phyloP scores from a whole-genome alignment of 2,797 vertebrate species.

The Enteromius fasciolatus region DNA sequence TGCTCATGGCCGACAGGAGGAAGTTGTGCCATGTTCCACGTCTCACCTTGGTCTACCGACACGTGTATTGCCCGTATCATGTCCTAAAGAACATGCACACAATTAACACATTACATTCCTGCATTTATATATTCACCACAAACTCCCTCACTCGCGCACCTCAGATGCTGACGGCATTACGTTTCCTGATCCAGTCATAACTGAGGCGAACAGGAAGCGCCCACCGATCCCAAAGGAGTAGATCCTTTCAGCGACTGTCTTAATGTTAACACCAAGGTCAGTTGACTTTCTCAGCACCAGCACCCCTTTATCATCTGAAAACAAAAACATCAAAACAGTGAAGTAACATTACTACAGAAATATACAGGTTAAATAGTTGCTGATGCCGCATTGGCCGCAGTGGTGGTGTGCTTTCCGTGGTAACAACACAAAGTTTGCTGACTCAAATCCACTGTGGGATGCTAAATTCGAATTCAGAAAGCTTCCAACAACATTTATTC shows the following conservation, averaged over 20 bases:
- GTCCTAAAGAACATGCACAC: conserved; percentile 63
- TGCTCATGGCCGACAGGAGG: conserved; percentile 92
- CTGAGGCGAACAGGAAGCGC: conserved; percentile 92
- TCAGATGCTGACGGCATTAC: background rate
- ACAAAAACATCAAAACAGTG: background rate
- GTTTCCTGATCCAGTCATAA: conserved; percentile 88
- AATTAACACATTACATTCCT: conserved; percentile 12
- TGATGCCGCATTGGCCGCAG: background rate
- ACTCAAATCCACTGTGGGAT: conserved; percentile 28
- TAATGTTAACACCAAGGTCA: conserved; percentile 83
- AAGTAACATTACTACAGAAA: conserved; percentile 9
- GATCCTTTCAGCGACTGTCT: conserved; percentile 84
- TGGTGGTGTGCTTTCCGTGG: background rate
- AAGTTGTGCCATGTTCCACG: conserved; percentile 94
- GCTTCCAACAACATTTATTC: background rate
- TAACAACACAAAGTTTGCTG: conserved; percentile 23
- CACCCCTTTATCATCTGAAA: conserved; percentile 83
- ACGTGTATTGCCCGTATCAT: conserved; percentile 87
- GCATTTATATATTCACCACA: background rate
- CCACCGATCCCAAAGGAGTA: conserved; percentile 93
- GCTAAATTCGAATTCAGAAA: background rate
- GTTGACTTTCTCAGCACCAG: conserved; percentile 84
- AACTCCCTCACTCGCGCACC: conserved; percentile 17
- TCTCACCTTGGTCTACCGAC: conserved; percentile 86
- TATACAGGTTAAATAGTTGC: background rate